Percentiles rank a stretch among this genome's conserved stretches.
Evolutionary conservation across 2,888 invertebrate genomes (phyloP).

Genomic region (Epinotia brunnichana): DNA sequence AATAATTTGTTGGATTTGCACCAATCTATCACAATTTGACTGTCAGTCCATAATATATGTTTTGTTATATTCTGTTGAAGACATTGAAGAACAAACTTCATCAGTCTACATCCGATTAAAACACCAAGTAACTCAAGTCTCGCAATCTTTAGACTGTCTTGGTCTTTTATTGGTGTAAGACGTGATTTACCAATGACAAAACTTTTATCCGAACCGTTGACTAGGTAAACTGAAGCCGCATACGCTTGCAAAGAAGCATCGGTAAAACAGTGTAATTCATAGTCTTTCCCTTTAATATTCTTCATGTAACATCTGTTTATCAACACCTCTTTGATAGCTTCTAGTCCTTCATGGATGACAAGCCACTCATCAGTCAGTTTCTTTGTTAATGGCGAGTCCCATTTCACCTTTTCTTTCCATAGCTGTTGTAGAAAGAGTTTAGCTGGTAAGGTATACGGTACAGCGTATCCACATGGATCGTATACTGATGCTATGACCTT

Average conservation of each 20-base stretch:
- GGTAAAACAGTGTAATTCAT: slow-evolving; percentile 39
- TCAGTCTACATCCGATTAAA: slow-evolving; percentile 19
- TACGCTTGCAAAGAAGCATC: slow-evolving; percentile 40
- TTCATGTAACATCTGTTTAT: background rate
- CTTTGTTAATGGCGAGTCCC: slow-evolving; percentile 1
- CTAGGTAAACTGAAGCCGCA: slow-evolving; percentile 35
- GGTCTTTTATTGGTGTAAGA: background rate
- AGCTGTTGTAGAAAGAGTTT: slow-evolving; percentile 9
- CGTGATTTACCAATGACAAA: slow-evolving; percentile 22
- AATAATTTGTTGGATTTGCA: slow-evolving; percentile 21
- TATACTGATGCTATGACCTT: background rate
- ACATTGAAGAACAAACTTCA: slow-evolving; percentile 1
- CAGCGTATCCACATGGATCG: slow-evolving; percentile 7
- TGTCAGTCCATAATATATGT: slow-evolving; percentile 19
- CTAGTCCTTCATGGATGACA: background rate
- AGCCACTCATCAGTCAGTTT: background rate
- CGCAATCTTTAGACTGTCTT: slow-evolving; percentile 12
- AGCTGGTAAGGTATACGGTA: background rate
- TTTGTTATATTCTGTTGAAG: background rate
- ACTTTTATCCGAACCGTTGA: background rate
- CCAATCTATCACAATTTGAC: slow-evolving; percentile 30
- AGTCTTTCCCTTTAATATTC: background rate
- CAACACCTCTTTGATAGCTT: background rate
- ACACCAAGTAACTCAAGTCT: slow-evolving; percentile 27
- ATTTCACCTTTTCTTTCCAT: background rate